Evolutionary conservation across 2,113 vertebrate genomes (phyloP), one percentile per base, ranked within the genome.

Genomic region (Syngnathus scovelli): DNA sequence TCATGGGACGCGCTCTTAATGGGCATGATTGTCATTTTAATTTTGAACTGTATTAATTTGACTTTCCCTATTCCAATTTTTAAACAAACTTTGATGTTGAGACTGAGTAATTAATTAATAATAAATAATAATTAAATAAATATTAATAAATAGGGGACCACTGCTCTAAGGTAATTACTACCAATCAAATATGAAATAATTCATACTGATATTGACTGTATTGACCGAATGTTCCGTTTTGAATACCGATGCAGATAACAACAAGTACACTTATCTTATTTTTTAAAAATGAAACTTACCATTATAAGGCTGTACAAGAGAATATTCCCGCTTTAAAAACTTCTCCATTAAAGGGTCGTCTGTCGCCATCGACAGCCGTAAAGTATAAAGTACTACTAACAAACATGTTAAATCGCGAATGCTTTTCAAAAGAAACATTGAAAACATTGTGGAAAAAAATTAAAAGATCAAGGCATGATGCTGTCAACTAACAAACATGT

Each of bases 261-360:
- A 10, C 43, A 44, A 11, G 12, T 12, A n/a, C 11, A 21, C 23
- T 54, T 33, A 33, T 33, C 21, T 55, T 55, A 5, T 7, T 61
- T n/a, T 9, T 46, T 21, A 27, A 62, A 44, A 33, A 41, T 37
- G 27, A 0, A 64, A 69, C 79, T 75, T 46, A 97, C 95, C 95
- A 70, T 94, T 93, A 81, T 98, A 98, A 0, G 96, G 96, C 58
- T 96, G 96, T 19, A 83, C 89, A 63, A 98, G 86, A 46, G 95
- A 96, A 69, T 95, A 94, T 75, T 98, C 95, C 67, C 95, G 89
- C 80, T 98, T 98, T 66, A 96, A 79, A 83, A 96, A 94, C 43
- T 96, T 95, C 54, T 95, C 94, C 49, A 87, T 82, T 52, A 94
- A 92, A 43, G 93, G 85, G 44, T 74, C 71, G 27, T 89, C 76